Base-by-base conservation (phyloP, 2,888 invertebrate genomes). In the Habroteleia sp. region DNA sequence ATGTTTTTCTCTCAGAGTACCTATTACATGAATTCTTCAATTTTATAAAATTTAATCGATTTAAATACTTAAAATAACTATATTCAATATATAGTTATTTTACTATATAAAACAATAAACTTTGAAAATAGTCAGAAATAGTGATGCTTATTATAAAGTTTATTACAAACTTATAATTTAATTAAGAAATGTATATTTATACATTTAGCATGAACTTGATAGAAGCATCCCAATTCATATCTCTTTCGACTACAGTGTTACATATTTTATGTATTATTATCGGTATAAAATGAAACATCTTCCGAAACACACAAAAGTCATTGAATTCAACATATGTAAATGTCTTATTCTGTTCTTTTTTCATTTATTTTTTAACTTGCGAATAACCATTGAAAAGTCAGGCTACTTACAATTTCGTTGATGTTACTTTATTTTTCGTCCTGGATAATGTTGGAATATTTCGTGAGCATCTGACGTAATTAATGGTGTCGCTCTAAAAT, bases 311-410 rank as follows among this genome's bases (percentile, higher is more conserved):
- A 52, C 33, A 52, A 44, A 42, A 71, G 62, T 63, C 73, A 68
- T 74, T 74, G 41, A 62, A 74, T 68, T 20, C 62, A 56, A 74
- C 74, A 68, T 74, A 74, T 74, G 74, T 68, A 60, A 62, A 66
- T 66, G 42, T 68, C 68, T 23, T n/a, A 39, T 62, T 62, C 39
- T 31, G 46, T 25, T 65, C 23, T 33, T 29, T 14, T 33, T 35
- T 10, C n/a, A n/a, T n/a, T n/a, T n/a, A n/a, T 41, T 63, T 56
- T 16, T 25, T 3, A 4, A 14, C 7, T 10, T 3, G 31, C n/a
- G 10, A 23, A 11, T 41, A 27, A 29, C 54, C 62, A 74, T 74
- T 66, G 54, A 68, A 74, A 66, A 68, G 74, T 74, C 66, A 65
- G 31, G 58, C 44, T 44, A 16, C 65, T 60, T 74, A 68, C 60